Conservation (phyloP, 92 coral and sea anemone species). For the Meandrina meandrites region DNA sequence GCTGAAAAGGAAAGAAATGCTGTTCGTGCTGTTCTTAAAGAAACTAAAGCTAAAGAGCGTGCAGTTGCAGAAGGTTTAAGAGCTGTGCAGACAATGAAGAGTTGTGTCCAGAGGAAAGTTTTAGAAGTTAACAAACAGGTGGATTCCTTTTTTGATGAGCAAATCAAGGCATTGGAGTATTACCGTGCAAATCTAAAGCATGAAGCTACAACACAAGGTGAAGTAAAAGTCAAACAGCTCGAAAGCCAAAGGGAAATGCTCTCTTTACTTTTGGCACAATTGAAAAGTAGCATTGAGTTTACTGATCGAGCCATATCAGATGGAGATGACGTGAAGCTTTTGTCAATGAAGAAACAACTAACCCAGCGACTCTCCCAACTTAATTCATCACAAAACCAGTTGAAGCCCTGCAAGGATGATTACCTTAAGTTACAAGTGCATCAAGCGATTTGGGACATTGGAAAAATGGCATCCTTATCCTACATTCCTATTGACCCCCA, state of each 20-base stretch:
- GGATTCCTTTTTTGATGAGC: slow-evolving; percentile 37
- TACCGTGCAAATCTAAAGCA: slow-evolving; percentile 11
- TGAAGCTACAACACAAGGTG: slow-evolving; percentile 18
- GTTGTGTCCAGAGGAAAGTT: slow-evolving; percentile 13
- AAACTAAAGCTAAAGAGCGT: slow-evolving; percentile 20
- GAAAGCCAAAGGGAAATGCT: slow-evolving; percentile 46
- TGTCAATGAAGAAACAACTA: slow-evolving; percentile 51
- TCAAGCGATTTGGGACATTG: not conserved
- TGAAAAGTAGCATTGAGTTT: slow-evolving; percentile 58
- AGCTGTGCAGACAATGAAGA: slow-evolving; percentile 28
- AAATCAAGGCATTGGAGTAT: slow-evolving; percentile 37
- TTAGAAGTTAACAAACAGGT: slow-evolving; percentile 39
- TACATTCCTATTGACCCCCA: not conserved
- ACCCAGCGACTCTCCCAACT: slow-evolving; percentile 45
- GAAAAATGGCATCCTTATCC: not conserved
- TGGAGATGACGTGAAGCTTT: slow-evolving; percentile 49
- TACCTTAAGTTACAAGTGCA: slow-evolving; percentile 16
- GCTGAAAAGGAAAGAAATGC: slow-evolving; percentile 44
- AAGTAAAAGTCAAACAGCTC: slow-evolving; percentile 40
- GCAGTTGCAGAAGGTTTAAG: slow-evolving; percentile 30
- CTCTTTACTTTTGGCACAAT: slow-evolving; percentile 32
- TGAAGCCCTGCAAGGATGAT: slow-evolving; percentile 44
- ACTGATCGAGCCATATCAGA: slow-evolving; percentile 42
- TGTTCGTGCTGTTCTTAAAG: slow-evolving; percentile 28
- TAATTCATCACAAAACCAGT: slow-evolving; percentile 31